These are phyloP conservation scores for Scaptodrosophila lebanonensis DNA, from an alignment of 1,140 invertebrate species.

Conservation along the genomic window DNA sequence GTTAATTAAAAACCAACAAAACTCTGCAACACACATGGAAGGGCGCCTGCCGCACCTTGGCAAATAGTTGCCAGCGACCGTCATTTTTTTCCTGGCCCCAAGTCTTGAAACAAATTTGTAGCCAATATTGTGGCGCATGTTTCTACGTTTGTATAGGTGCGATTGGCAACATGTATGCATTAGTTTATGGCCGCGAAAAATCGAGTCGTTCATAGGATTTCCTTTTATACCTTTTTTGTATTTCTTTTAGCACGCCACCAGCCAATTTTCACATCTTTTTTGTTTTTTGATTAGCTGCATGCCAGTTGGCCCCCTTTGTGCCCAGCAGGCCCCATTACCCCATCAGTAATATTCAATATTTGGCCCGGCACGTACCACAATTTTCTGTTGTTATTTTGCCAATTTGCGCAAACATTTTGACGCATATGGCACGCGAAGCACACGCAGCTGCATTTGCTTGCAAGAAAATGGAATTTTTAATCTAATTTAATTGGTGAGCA, in stretches of 20 bases:
- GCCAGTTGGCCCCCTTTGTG: too few species aligned
- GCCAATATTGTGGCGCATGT: conserved; percentile 13
- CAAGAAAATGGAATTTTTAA: conserved; percentile 73
- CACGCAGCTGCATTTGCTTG: conserved; percentile 26
- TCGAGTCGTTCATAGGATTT: conserved; percentile 2
- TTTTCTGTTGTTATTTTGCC: conserved; percentile 23
- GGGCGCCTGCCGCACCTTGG: conserved; percentile 34
- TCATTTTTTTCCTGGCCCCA: neutral
- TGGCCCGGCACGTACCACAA: conserved; percentile 32
- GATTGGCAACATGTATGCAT: conserved; percentile 21
- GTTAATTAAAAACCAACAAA: conserved; percentile 78
- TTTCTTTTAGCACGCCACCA: conserved; percentile 12
- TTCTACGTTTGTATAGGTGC: conserved; percentile 1
- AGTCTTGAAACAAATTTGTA: too few species aligned
- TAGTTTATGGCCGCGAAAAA: conserved; percentile 46
- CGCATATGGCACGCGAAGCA: conserved; percentile 43
- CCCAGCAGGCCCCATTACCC: too few species aligned
- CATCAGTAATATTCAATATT: too few species aligned
- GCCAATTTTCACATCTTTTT: conserved; percentile 60
- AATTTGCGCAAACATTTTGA: conserved; percentile 52
- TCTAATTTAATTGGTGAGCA: conserved; percentile 63
- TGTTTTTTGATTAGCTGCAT: conserved; percentile 65
- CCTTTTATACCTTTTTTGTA: neutral
- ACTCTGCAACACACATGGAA: conserved; percentile 34
- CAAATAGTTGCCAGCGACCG: conserved; percentile 8